These are phyloP conservation scores for Phlogophora meticulosa DNA, from an alignment of 2,888 invertebrate species.

Conservation along the genomic window DNA sequence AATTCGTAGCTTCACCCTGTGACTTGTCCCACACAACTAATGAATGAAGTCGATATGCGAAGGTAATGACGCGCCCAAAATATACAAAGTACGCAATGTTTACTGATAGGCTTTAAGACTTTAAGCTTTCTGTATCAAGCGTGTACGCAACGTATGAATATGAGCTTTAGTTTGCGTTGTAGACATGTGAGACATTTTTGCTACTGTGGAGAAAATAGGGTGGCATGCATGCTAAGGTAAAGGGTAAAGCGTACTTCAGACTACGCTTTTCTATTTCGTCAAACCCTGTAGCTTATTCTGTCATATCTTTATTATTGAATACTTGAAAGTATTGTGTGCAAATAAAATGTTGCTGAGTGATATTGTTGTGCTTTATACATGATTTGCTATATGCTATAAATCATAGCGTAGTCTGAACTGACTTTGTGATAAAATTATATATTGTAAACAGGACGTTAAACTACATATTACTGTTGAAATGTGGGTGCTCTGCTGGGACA, in stretches of 20 bases:
- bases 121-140: conserved; percentile 55
- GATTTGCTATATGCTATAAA: too few species aligned
- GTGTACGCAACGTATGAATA: conserved; percentile 16
- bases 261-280: too few species aligned
- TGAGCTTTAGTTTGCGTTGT: not conserved
- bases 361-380: too few species aligned
- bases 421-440: too few species aligned
- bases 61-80: conserved; percentile 62
- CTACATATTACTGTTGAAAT: too few species aligned
- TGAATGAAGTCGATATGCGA: conserved; percentile 66
- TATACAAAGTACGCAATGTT: conserved; percentile 62
- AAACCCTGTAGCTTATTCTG: too few species aligned
- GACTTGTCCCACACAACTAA: conserved; percentile 56
- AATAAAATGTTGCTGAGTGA: too few species aligned
- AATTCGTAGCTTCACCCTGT: conserved; percentile 8
- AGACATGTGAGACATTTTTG: not conserved
- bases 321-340: too few species aligned
- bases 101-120: conserved; percentile 62
- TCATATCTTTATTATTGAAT: too few species aligned
- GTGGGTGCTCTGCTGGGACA: too few species aligned
- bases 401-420: too few species aligned
- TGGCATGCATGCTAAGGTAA: not conserved
- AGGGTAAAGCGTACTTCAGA: not conserved
- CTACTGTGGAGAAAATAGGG: not conserved
- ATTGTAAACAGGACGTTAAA: too few species aligned